phyloP scores from a whole-genome alignment of 2,797 vertebrate species.

The Cyprinella venusta region DNA sequence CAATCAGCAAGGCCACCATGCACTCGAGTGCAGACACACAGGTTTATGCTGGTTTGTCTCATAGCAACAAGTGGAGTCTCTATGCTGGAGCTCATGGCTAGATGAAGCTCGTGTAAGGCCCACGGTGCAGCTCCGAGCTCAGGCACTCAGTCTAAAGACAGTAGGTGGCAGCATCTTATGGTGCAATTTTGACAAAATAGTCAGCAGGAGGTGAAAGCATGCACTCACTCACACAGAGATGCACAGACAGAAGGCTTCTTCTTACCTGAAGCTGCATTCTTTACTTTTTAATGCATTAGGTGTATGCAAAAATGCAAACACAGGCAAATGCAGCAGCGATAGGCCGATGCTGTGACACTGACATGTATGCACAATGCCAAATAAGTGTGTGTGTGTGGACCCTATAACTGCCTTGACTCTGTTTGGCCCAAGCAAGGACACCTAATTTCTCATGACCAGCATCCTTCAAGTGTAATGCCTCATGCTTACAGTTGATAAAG shows the following conservation, averaged over 20 bases:
- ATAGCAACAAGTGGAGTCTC: slow-evolving; percentile 82
- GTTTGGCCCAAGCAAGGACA: neutral
- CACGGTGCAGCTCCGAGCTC: slow-evolving; percentile 45
- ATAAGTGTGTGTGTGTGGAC: neutral
- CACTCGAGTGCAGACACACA: slow-evolving; percentile 64
- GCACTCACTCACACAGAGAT: neutral
- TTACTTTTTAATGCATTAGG: neutral
- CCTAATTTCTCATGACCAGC: neutral
- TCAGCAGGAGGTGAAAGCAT: slow-evolving; percentile 16
- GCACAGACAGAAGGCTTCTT: neutral
- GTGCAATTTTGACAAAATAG: slow-evolving; percentile 11
- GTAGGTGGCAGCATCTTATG: slow-evolving; percentile 24
- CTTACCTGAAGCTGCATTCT: neutral
- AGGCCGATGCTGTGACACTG: neutral
- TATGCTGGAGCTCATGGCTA: slow-evolving; percentile 51
- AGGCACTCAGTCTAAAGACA: slow-evolving; percentile 24
- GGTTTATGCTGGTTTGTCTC: slow-evolving; percentile 72
- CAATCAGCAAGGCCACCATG: slow-evolving; percentile 75
- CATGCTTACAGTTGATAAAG: neutral
- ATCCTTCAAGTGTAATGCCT: neutral
- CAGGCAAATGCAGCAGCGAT: neutral
- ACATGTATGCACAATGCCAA: neutral
- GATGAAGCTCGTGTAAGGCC: slow-evolving; percentile 51
- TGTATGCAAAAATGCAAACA: neutral
- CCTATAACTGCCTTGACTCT: neutral